Percentiles rank a stretch among this genome's conserved stretches.
Evolutionary conservation across 2,113 vertebrate genomes (phyloP).

Genomic region (Kryptolebias marmoratus): DNA sequence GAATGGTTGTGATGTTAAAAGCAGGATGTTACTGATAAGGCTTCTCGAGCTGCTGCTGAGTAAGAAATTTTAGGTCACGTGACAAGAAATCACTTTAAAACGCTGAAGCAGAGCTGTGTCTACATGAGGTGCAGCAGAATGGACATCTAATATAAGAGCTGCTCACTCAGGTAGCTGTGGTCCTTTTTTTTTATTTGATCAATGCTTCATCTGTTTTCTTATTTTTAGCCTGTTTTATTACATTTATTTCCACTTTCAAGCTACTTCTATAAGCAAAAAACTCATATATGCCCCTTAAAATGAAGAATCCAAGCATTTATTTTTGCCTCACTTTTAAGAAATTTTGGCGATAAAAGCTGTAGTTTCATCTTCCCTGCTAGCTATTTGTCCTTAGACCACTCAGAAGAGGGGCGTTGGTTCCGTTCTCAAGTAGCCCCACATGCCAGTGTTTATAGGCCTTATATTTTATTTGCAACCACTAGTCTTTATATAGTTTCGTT

Average conservation of each 20-base stretch:
- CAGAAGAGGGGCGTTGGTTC: constrained; percentile 48
- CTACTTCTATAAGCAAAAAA: not conserved
- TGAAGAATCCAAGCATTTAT: not conserved
- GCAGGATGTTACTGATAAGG: not conserved
- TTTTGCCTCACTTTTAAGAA: constrained; percentile 8
- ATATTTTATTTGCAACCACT: constrained; percentile 55
- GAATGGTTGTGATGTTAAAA: not conserved
- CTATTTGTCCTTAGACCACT: constrained; percentile 25
- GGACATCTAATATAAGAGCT: constrained; percentile 59
- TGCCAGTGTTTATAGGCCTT: constrained; percentile 62
- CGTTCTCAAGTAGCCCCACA: constrained; percentile 62
- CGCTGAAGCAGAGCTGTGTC: not conserved
- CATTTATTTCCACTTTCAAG: not conserved
- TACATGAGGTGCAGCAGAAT: not conserved
- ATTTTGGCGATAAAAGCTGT: constrained; percentile 32
- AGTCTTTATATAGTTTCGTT: constrained; percentile 52
- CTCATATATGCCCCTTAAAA: not conserved
- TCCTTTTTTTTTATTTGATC: too few species aligned
- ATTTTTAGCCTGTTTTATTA: not conserved
- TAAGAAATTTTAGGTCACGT: not conserved
- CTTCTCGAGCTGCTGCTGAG: not conserved
- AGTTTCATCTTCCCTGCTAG: constrained; percentile 60
- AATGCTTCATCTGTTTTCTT: not conserved
- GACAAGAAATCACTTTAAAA: not conserved
- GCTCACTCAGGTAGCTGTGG: not conserved